Conservation (phyloP, 2,888 invertebrate genomes). For the Bembecia ichneumoniformis region DNA sequence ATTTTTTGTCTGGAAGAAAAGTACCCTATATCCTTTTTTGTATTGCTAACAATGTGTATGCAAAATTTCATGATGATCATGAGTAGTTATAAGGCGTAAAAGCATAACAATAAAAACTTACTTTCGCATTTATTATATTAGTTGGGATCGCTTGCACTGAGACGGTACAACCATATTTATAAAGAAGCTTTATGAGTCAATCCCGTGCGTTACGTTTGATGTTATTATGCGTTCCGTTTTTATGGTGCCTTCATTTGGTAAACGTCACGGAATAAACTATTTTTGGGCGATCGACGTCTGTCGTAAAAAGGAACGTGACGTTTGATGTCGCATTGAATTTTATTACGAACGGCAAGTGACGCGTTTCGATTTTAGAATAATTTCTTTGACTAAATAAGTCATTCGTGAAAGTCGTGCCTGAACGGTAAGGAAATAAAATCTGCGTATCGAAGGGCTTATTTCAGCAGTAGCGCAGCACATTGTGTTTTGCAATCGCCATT, state of each 20-base stretch:
- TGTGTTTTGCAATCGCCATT: no score
- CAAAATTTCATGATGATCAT: no score
- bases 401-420: no score
- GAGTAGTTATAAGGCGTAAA: no score
- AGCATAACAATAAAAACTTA: no score
- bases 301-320: constrained; percentile 55
- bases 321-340: constrained; percentile 54
- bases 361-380: background rate
- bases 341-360: constrained; percentile 31
- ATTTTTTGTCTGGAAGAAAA: no score
- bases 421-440: no score
- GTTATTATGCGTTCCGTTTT: constrained; percentile 58
- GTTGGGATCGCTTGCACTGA: constrained; percentile 17
- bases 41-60: no score
- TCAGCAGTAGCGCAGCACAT: no score
- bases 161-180: constrained; percentile 31
- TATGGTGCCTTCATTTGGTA: constrained; percentile 48
- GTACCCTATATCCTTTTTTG: no score
- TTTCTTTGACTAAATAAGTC: no score
- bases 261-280: constrained; percentile 58
- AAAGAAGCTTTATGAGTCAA: constrained; percentile 58
- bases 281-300: constrained; percentile 41
- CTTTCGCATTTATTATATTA: constrained; percentile 2
- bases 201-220: constrained; percentile 49
- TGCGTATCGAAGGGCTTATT: no score